phyloP scores from a whole-genome alignment of 1,140 invertebrate species.

The Philotrypesis tridentata region DNA sequence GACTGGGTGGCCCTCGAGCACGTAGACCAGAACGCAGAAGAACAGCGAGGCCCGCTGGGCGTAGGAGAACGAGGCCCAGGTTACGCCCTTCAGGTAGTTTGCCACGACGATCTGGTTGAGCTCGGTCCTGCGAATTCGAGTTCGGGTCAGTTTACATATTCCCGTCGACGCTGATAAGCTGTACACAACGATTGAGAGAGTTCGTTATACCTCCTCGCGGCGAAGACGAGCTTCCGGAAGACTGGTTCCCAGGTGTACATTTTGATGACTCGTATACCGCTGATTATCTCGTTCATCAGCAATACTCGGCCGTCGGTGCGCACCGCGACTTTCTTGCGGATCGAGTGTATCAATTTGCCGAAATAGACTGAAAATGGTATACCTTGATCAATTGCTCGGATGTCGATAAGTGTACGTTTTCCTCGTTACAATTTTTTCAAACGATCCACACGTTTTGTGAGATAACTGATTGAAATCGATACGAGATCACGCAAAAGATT shows the following conservation, averaged over 20 bases:
- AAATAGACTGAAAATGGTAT: slow-evolving; percentile 67
- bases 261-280: slow-evolving; percentile 80
- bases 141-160: not conserved
- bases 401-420: no score
- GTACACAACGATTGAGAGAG: no score
- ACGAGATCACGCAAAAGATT: no score
- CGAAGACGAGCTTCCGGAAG: slow-evolving; percentile 78
- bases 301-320: slow-evolving; percentile 77
- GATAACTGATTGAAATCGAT: no score
- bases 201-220: slow-evolving; percentile 56
- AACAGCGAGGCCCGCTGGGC: slow-evolving; percentile 83
- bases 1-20: slow-evolving; percentile 77
- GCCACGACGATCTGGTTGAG: slow-evolving; percentile 79
- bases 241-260: slow-evolving; percentile 91
- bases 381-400: no score
- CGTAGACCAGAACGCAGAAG: slow-evolving; percentile 81
- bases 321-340: slow-evolving; percentile 71
- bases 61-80: slow-evolving; percentile 79
- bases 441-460: no score
- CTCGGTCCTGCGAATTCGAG: slow-evolving; percentile 74
- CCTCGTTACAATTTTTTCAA: no score
- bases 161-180: no score
- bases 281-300: slow-evolving; percentile 79
- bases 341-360: slow-evolving; percentile 69
- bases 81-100: slow-evolving; percentile 84